A percentile compares a stretch with the other conserved stretches of the same genome.
phyloP scores from a whole-genome alignment of 2,113 vertebrate genomes.

The Eidolon helvum region DNA sequence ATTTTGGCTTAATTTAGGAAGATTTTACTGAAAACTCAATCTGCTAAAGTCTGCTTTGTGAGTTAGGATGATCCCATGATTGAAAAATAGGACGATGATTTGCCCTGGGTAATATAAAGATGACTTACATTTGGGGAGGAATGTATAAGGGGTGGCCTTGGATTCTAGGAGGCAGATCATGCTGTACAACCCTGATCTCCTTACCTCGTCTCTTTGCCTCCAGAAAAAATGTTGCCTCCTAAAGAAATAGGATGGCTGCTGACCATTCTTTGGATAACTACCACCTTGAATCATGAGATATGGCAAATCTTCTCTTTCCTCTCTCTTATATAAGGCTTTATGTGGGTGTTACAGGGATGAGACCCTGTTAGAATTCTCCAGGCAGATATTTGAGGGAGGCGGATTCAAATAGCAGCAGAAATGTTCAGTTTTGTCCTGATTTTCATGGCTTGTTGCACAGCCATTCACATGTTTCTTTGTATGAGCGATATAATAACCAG shows the following conservation, averaged over 20 bases:
- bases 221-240: neutral
- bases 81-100: neutral
- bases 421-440: conserved; percentile 73
- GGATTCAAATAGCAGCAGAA: conserved; percentile 54
- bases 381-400: conserved; percentile 46
- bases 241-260: neutral
- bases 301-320: neutral
- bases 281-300: neutral
- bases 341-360: neutral
- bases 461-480: conserved; percentile 81
- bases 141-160: neutral
- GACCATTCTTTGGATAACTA: neutral
- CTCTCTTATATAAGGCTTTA: neutral
- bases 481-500: conserved; percentile 82
- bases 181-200: neutral
- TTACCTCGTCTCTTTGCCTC: neutral
- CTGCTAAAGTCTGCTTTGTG: neutral
- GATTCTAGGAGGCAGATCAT: neutral
- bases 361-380: neutral
- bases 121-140: neutral
- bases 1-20: neutral
- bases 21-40: neutral
- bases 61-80: accelerated
- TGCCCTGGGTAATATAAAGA: neutral
- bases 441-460: conserved; percentile 82